Evolutionary conservation across 37 sponge, comb jelly and placozoan species (phyloP), one percentile per base, ranked within the genome.

Genomic region (Cliona cf. orientalis): DNA sequence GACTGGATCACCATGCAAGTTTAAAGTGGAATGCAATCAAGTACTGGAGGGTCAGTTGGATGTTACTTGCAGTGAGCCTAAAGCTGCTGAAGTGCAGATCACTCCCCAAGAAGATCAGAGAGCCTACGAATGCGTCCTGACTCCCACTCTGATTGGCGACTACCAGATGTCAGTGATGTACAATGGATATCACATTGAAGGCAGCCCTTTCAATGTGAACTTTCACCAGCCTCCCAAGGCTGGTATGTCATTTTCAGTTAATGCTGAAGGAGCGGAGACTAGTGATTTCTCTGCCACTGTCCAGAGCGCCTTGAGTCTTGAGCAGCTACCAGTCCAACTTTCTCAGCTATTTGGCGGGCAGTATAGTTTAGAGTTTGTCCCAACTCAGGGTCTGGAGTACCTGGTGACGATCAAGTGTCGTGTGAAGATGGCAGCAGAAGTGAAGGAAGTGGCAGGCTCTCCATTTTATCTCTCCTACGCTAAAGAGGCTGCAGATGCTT

Each of bases 141-240:
- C 72, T 29, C 75, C 81, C 6, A 71, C 46, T 0, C 5, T 38
- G 38, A 57, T 36, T 31, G 87, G 80, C 6, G 34, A 72, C 25
- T 40, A 74, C 17, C 44, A 71, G 21, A 43, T 90, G 1, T 34
- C 42, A 22, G 69, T 74, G 6, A 39, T 66, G 17, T 93, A 83
- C 68, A 76, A 87, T 57, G 84, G 76, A 31, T 21, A 70, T 17
- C 74, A 81, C 53, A 59, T 93, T 6, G 80, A 79, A 38, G 92
- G 92, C 22, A 80, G 82, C 25, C 94, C 94, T 14, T 93, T 90
- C 77, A 58, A 73, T 68, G 77, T 69, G 45, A 31, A 80, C 33
- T 80, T 89, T 39, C 32, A 74, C 39, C 40, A 31, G 36, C 72
- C 67, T 19, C 22, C 68, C 43, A n/a, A 44, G 41, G n/a, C 68